These are phyloP conservation scores for Heliconius charithonia DNA, from an alignment of 2,888 invertebrate genomes.

Conservation along the genomic window DNA sequence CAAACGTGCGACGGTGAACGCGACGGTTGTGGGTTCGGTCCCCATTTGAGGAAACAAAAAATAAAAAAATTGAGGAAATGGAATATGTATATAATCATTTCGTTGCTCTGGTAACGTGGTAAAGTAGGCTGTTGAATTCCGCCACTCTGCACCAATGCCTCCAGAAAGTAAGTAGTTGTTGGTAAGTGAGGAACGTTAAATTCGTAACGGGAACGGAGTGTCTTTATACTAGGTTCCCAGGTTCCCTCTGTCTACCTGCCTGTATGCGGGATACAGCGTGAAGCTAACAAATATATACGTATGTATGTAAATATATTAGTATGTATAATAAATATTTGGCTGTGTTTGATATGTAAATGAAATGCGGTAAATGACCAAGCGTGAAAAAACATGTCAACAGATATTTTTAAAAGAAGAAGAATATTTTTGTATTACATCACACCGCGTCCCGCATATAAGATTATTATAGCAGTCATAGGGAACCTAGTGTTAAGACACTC, in stretches of 20 bases:
- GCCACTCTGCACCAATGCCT: neutral
- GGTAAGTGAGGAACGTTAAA: neutral
- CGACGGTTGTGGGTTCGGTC: neutral
- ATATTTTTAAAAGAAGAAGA: too few species aligned
- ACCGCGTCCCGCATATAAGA: too few species aligned
- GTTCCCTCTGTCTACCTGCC: neutral
- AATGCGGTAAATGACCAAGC: neutral
- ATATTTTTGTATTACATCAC: neutral
- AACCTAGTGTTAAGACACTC: too few species aligned
- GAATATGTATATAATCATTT: neutral
- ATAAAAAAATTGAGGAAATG: too few species aligned
- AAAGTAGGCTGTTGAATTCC: too few species aligned
- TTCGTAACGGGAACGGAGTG: neutral
- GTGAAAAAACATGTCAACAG: neutral
- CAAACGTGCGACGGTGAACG: too few species aligned
- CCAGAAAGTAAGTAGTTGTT: neutral
- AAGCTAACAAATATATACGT: neutral
- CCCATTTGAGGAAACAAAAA: neutral
- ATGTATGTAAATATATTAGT: conserved; percentile 1
- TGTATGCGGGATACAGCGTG: neutral
- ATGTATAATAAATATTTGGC: conserved; percentile 11
- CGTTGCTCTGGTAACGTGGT: neutral
- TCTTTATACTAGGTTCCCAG: neutral
- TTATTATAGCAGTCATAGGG: too few species aligned
- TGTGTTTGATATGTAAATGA: too few species aligned